Percentiles rank a stretch among this genome's conserved stretches.
These are phyloP conservation scores for Ophthalmolycus amberensis DNA, from an alignment of 2,113 vertebrate genomes.

Conservation along the genomic window DNA sequence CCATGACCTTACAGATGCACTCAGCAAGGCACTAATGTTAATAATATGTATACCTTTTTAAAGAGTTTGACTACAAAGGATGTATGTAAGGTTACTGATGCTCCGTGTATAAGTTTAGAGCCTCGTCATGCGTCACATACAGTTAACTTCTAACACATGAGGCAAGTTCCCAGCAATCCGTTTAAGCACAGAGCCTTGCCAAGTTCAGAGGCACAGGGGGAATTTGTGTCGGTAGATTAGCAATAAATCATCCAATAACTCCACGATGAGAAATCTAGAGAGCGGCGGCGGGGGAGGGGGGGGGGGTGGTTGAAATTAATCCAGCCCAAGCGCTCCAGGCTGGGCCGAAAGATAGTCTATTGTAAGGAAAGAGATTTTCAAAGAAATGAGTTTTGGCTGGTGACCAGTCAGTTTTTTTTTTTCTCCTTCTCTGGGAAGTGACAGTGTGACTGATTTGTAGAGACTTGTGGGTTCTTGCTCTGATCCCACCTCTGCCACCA, in stretches of 20 bases:
- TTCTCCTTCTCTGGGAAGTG: conserved; percentile 52
- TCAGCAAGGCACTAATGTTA: conserved; percentile 47
- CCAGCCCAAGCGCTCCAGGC: conserved; percentile 67
- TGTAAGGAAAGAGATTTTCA: conserved; percentile 71
- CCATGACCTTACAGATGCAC: conserved; percentile 56
- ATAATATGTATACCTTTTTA: conserved; percentile 32
- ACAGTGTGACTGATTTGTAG: conserved; percentile 76
- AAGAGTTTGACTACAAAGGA: conserved; percentile 33
- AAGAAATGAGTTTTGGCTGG: conserved; percentile 73
- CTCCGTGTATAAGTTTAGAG: conserved; percentile 43
- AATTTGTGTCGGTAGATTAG: conserved; percentile 82
- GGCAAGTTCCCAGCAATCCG: conserved; percentile 69
- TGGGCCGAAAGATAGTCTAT: conserved; percentile 67
- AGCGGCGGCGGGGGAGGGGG: conserved; percentile 26
- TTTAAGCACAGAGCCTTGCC: conserved; percentile 74
- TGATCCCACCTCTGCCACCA: conserved; percentile 67
- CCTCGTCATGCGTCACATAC: conserved; percentile 49
- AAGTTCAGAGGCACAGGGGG: conserved; percentile 75
- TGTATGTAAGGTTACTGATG: conserved; percentile 50
- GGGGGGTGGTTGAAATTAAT: conserved; percentile 68
- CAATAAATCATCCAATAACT: conserved; percentile 82
- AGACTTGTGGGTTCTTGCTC: conserved; percentile 66
- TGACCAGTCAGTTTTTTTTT: conserved; percentile 71
- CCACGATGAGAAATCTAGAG: conserved; percentile 71
- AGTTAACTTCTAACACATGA: conserved; percentile 59